Conservation (phyloP, 1,140 invertebrate species). For the Apocrypta bakeri region DNA sequence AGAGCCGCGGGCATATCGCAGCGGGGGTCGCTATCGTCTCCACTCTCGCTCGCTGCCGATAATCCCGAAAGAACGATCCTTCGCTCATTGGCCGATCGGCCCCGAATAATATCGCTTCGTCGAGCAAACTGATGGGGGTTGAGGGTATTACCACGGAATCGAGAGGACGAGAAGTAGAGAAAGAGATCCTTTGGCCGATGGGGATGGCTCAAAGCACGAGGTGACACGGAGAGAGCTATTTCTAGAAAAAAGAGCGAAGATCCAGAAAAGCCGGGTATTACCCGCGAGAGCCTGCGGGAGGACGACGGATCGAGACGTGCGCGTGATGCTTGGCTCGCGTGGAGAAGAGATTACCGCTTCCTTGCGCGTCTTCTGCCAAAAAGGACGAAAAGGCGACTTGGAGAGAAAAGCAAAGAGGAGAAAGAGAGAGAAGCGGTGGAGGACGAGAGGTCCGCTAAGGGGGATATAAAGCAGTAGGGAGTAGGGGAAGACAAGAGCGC, state of each 20-base stretch:
- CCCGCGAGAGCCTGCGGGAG: constrained; percentile 40
- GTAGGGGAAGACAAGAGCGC: constrained; percentile 55
- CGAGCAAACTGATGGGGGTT: background rate
- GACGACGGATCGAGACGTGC: constrained; percentile 59
- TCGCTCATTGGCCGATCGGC: constrained; percentile 38
- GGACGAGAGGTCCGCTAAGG: constrained; percentile 41
- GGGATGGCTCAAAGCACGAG: constrained; percentile 2
- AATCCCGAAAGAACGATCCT: constrained; percentile 51
- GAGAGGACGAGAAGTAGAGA: constrained; percentile 31
- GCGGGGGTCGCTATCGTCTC: constrained; percentile 35
- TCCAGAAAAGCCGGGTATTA: constrained; percentile 33
- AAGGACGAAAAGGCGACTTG: background rate
- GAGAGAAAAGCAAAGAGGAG: constrained; percentile 1
- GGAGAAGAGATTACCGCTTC: constrained; percentile 63
- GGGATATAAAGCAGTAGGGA: constrained; percentile 43
- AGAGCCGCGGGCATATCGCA: constrained; percentile 49
- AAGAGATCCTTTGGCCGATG: background rate
- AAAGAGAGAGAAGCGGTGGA: background rate
- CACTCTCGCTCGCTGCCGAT: constrained; percentile 50
- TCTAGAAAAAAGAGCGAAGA: constrained; percentile 29
- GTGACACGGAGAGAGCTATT: background rate
- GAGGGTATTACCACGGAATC: background rate
- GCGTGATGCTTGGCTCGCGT: constrained; percentile 62
- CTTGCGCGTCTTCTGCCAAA: constrained; percentile 39
- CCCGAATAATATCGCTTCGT: constrained; percentile 41